phyloP scores from a whole-genome alignment of 2,888 invertebrate genomes.

The Alloscopus bannaensis region DNA sequence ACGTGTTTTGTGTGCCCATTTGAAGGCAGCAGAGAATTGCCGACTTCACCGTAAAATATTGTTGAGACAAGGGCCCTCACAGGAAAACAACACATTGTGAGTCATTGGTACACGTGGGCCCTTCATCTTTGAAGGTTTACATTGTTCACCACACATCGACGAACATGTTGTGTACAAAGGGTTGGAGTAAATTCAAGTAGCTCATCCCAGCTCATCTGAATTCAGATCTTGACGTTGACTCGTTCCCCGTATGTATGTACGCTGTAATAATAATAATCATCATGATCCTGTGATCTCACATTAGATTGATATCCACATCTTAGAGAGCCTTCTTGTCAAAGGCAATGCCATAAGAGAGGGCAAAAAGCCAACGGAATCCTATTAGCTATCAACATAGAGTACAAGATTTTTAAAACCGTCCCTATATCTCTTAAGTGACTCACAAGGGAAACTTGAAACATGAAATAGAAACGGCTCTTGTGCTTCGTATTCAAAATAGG shows the following conservation, averaged over 20 bases:
- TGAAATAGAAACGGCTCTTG: neutral
- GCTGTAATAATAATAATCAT: slow-evolving; percentile 60
- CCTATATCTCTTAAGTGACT: neutral
- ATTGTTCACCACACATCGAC: neutral
- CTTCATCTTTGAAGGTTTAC: no score
- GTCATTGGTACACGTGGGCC: slow-evolving; percentile 59
- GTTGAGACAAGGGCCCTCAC: slow-evolving; percentile 62
- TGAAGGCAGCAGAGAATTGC: slow-evolving; percentile 35
- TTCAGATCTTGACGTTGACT: slow-evolving; percentile 70
- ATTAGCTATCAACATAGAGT: slow-evolving; percentile 38
- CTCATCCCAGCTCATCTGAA: slow-evolving; percentile 70
- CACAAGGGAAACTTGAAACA: slow-evolving; percentile 25
- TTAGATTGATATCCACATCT: slow-evolving; percentile 51
- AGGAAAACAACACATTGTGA: slow-evolving; percentile 61
- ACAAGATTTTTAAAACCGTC: slow-evolving; percentile 28
- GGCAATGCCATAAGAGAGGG: slow-evolving; percentile 26
- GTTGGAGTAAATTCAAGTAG: slow-evolving; percentile 67
- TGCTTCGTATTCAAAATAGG: slow-evolving; percentile 5
- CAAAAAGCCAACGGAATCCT: slow-evolving; percentile 39
- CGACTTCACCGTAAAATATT: slow-evolving; percentile 59
- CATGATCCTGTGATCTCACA: slow-evolving; percentile 37
- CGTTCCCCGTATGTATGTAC: slow-evolving; percentile 63
- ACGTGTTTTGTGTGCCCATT: neutral
- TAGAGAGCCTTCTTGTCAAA: slow-evolving; percentile 40
- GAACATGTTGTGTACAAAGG: neutral